Conservation (phyloP, 2,888 invertebrate species). For the Drosophila mulleri region DNA sequence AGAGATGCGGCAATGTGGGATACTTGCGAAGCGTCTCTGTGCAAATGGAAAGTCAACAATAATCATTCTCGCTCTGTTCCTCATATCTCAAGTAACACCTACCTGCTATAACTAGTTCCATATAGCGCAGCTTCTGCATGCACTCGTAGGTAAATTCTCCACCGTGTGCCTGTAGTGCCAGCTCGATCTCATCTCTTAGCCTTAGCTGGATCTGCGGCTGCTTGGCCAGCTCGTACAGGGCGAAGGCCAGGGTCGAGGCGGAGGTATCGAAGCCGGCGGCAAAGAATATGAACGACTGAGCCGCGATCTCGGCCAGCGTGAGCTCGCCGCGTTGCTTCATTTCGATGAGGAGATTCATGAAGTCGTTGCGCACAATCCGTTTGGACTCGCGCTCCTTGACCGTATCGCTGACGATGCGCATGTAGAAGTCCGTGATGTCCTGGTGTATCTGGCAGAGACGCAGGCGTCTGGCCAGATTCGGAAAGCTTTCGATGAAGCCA, state of each 20-base stretch:
- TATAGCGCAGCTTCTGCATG: conserved; percentile 84
- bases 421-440: conserved; percentile 74
- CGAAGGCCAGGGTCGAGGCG: conserved; percentile 85
- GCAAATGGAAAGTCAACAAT: not conserved
- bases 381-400: conserved; percentile 81
- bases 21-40: conserved; percentile 87
- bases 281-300: conserved; percentile 87
- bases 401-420: conserved; percentile 81
- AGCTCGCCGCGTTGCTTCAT: conserved; percentile 71
- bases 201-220: conserved; percentile 85
- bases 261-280: conserved; percentile 87
- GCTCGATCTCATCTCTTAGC: conserved; percentile 84
- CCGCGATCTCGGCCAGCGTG: conserved; percentile 85
- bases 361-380: conserved; percentile 84
- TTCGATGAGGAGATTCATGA: conserved; percentile 85
- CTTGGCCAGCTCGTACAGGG: conserved; percentile 86
- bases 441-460: conserved; percentile 59
- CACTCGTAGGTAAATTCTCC: conserved; percentile 83
- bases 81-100: not conserved
- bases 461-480: conserved; percentile 58
- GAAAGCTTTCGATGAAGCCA: conserved; percentile 62
- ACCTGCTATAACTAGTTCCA: conserved; percentile 86
- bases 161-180: conserved; percentile 78
- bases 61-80: not conserved
- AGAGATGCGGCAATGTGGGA: conserved; percentile 86